Base-by-base conservation (phyloP, 2,797 vertebrate genomes). In the Paguma larvata region DNA sequence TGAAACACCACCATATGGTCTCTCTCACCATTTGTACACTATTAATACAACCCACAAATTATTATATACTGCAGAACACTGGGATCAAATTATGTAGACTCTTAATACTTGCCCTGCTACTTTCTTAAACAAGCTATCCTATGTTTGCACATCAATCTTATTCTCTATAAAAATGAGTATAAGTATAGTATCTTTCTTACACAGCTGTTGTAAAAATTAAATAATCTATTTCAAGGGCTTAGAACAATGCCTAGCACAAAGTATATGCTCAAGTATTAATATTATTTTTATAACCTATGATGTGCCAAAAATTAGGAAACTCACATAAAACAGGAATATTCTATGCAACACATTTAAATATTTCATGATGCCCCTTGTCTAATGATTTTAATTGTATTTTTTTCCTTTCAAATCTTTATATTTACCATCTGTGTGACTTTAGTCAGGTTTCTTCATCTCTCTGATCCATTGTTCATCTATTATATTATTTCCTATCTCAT, bases 1-100 rank as follows among this genome's bases (percentile, higher is more conserved):
- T 89, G 34, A 94, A 93, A 94, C 8, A 94, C 41, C 27, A 85
- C 21, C 63, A 21, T 21, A 73, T 23, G n/a, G 44, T 53, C 46
- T 85, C 77, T 34, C 48, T 96, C 46, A 30, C 27, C 59, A 85
- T 63, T 18, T 95, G 44, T 16, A 87, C 7, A 75, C 5, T 89
- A 93, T 34, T 38, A 95, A 94, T 51, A 95, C 12, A 79, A 38
- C 23, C 91, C 18, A 79, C 27, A 83, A 91, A 92, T 44, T 83
- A 85, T 8, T 73, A 78, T 75, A 59, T 56, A 95, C 34, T 79
- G 5, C n/a, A 95, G 32, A 97, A 38, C 46, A 70, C 70, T 65
- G 6, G 3, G 25, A 23, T 16, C 87, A 87, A 89, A 87, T 75
- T 75, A 82, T 6, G 19, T n/a, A 41, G 38, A 68, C 44, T 79